A percentile compares a stretch with the other conserved stretches of the same genome.
Evolutionary conservation across 2,888 invertebrate genomes (phyloP).

Genomic region (Hermaeophaga mercurialis): DNA sequence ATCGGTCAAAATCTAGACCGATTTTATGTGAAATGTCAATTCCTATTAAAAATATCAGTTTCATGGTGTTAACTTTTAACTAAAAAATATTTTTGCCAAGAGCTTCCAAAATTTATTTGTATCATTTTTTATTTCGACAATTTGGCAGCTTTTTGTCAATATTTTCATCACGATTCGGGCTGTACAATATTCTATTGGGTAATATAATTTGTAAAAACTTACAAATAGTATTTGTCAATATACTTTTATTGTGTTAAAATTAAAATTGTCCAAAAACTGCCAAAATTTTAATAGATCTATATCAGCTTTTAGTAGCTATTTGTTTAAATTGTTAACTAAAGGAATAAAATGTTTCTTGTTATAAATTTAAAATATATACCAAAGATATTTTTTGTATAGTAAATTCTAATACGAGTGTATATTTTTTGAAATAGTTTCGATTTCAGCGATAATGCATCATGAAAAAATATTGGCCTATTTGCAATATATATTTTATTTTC

Average conservation of each 20-base stretch:
- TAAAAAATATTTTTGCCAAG: conserved; percentile 16
- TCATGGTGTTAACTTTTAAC: conserved; percentile 17
- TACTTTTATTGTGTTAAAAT: no score
- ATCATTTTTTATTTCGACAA: not conserved
- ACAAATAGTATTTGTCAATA: no score
- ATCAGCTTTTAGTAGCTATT: conserved; percentile 36
- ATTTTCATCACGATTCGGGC: no score
- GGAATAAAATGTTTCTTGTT: conserved; percentile 48
- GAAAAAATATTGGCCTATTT: conserved; percentile 35
- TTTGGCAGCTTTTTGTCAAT: not conserved
- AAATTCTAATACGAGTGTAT: conserved; percentile 51
- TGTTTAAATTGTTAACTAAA: conserved; percentile 44
- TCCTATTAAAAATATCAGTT: conserved; percentile 29
- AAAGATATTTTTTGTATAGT: conserved; percentile 58
- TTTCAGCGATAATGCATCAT: conserved; percentile 42
- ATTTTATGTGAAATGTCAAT: conserved; percentile 41
- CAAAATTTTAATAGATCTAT: conserved; percentile 1
- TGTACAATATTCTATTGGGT: no score
- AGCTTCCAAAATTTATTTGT: conserved; percentile 7
- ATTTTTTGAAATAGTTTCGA: conserved; percentile 49
- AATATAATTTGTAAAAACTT: no score
- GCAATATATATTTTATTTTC: conserved; percentile 32
- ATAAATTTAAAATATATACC: conserved; percentile 55
- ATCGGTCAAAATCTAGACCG: conserved; percentile 27
- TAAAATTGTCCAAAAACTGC: no score